These are phyloP conservation scores for Lagodon rhomboides DNA, from an alignment of 2,797 vertebrate genomes.

Conservation along the genomic window DNA sequence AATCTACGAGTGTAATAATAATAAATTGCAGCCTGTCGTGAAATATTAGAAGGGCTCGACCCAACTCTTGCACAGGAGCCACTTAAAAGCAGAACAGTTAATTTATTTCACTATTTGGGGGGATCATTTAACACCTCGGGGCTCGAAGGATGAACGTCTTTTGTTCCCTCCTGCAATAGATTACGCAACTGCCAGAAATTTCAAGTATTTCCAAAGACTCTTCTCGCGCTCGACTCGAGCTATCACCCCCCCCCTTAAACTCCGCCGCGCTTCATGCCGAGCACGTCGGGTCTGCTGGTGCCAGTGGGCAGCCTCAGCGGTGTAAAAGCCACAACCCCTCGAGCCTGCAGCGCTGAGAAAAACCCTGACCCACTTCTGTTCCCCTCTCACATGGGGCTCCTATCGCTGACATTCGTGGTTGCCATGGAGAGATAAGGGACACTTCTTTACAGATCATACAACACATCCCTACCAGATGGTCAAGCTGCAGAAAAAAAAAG, in stretches of 20 bases:
- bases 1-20: constrained; percentile 22
- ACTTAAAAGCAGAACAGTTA: constrained; percentile 9
- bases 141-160: neutral
- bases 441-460: constrained; percentile 31
- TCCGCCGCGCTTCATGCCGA: constrained; percentile 12
- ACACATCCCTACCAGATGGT: constrained; percentile 68
- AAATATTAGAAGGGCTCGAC: constrained; percentile 34
- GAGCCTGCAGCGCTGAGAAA: constrained; percentile 42
- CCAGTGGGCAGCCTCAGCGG: constrained; percentile 33
- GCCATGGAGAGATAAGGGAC: constrained; percentile 62
- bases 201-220: neutral
- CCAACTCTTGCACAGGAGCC: constrained; percentile 27
- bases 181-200: constrained; percentile 42
- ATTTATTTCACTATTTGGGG: constrained; percentile 33
- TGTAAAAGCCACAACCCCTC: constrained; percentile 38
- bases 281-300: constrained; percentile 18
- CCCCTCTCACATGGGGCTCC: constrained; percentile 56
- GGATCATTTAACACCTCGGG: constrained; percentile 28
- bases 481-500: constrained; percentile 29
- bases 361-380: constrained; percentile 64
- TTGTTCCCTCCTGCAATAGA: constrained; percentile 26
- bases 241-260: too few species aligned
- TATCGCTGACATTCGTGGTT: constrained; percentile 60
- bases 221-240: neutral
- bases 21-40: constrained; percentile 1